Evolutionary conservation across 2,113 vertebrate species (phyloP).

Genomic region (Craseonycteris thonglongyai): DNA sequence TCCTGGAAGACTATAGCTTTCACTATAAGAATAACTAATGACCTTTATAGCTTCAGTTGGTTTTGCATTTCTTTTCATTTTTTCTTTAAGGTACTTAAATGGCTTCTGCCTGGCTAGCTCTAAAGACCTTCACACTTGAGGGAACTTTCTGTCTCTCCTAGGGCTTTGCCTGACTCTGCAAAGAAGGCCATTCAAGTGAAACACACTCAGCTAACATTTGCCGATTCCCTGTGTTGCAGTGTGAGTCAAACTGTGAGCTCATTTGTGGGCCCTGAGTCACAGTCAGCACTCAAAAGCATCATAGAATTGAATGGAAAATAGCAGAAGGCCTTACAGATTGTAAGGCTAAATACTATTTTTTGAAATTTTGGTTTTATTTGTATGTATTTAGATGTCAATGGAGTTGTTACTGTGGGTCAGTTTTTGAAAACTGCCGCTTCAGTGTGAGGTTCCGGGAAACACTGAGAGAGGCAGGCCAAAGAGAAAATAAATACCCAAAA

Average conservation of each 20-base stretch:
- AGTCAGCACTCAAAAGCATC: not conserved
- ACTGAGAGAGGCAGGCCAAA: rapidly evolving
- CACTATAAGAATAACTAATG: not conserved
- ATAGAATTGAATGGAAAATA: not conserved
- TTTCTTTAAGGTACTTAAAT: not conserved
- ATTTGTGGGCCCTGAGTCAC: not conserved
- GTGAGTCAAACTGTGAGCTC: not conserved
- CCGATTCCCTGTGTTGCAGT: not conserved
- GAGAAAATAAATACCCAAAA: not conserved
- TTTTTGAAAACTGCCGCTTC: not conserved
- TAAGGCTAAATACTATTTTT: not conserved
- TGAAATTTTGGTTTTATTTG: not conserved
- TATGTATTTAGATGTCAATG: not conserved
- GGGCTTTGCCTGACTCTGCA: not conserved
- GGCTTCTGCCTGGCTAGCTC: not conserved
- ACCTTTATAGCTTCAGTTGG: not conserved
- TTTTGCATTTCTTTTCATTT: not conserved
- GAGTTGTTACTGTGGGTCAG: not conserved
- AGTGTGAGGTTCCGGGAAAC: not conserved
- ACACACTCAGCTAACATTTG: not conserved
- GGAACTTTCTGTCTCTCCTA: not conserved
- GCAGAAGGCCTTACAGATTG: not conserved
- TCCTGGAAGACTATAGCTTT: not conserved
- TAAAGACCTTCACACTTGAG: not conserved
- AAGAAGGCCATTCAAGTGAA: not conserved